phyloP scores from a whole-genome alignment of 2,797 vertebrate genomes.

The Manis pentadactyla region DNA sequence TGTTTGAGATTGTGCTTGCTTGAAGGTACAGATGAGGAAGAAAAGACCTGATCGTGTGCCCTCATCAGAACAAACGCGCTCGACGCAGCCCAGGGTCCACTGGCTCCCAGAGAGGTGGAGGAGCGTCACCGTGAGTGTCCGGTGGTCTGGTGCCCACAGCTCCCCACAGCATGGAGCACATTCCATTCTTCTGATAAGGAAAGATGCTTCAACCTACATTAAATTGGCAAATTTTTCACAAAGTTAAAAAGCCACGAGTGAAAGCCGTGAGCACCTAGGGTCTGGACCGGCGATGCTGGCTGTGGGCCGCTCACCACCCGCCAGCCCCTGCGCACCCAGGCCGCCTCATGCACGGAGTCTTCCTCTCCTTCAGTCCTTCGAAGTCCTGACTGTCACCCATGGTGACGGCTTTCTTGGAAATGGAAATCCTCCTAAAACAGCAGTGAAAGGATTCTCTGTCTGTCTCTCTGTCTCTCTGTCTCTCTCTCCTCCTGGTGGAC shows the following conservation, averaged over 20 bases:
- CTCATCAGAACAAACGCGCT: fast-evolving
- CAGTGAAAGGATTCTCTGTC: fast-evolving
- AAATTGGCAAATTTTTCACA: not conserved
- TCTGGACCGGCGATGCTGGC: too few species aligned
- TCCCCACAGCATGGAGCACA: too few species aligned
- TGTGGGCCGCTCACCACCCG: too few species aligned
- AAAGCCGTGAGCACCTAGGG: not conserved
- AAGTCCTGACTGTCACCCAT: fast-evolving
- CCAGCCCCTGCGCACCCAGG: not conserved
- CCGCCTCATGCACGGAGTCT: not conserved
- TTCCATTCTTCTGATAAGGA: not conserved
- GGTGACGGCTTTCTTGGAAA: not conserved
- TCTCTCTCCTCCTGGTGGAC: too few species aligned
- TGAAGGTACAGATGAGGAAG: not conserved
- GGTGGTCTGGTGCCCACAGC: not conserved
- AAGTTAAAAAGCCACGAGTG: not conserved
- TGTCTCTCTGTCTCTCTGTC: not conserved
- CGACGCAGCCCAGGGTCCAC: not conserved
- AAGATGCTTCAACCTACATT: not conserved
- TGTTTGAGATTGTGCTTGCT: not conserved
- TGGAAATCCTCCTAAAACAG: not conserved
- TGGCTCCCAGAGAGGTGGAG: fast-evolving
- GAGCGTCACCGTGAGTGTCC: fast-evolving
- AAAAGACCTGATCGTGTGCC: not conserved
- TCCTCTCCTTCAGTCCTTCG: not conserved